Conservation (phyloP, 1,140 invertebrate genomes). For the Lasioglossum baleicum region DNA sequence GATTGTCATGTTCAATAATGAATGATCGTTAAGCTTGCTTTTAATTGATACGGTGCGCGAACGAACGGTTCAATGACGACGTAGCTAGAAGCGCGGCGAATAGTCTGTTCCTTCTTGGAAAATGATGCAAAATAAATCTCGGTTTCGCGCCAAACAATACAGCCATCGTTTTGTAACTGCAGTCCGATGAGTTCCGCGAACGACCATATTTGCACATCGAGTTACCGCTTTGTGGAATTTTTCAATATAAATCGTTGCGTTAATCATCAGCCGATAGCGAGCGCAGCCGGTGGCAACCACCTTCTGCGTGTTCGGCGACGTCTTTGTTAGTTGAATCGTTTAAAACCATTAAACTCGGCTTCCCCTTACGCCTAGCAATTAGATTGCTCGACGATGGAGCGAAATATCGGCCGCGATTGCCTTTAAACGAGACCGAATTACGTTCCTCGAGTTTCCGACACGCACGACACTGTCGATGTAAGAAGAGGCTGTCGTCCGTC, state of each 20-base stretch:
- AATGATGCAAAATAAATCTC: background rate
- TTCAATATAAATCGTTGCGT: constrained; percentile 34
- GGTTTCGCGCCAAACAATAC: background rate
- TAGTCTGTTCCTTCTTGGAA: background rate
- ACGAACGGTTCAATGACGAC: too few species aligned
- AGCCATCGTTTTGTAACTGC: background rate
- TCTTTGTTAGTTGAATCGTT: constrained; percentile 10
- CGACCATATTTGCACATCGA: constrained; percentile 28
- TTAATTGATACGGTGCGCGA: too few species aligned
- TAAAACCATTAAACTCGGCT: constrained; percentile 22
- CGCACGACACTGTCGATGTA: background rate
- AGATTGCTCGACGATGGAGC: constrained; percentile 29
- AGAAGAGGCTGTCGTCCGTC: too few species aligned
- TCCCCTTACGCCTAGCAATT: constrained; percentile 5
- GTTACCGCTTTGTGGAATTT: constrained; percentile 45
- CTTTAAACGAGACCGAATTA: constrained; percentile 34
- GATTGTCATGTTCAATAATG: too few species aligned
- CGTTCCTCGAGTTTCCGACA: background rate
- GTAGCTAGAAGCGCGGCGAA: too few species aligned
- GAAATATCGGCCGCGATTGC: constrained; percentile 37
- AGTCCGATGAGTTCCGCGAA: background rate
- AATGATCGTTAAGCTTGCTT: too few species aligned
- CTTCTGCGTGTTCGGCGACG: background rate
- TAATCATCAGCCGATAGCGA: background rate
- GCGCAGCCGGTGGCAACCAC: constrained; percentile 1